Conservation (phyloP, 2,113 vertebrate genomes). For the Hystrix cristata region DNA sequence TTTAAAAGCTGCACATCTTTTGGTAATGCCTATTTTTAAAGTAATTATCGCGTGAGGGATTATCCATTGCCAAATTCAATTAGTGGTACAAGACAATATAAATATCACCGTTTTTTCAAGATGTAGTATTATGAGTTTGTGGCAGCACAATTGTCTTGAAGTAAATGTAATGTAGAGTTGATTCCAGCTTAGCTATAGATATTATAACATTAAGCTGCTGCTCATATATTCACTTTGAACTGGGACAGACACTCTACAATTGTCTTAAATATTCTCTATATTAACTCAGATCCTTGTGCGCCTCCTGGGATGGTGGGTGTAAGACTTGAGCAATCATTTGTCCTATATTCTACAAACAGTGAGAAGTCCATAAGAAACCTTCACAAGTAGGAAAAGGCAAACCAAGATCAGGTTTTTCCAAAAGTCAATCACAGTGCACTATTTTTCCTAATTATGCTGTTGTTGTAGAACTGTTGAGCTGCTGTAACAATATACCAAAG, state of each 20-base stretch:
- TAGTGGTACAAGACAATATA: neutral
- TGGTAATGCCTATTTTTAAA: conserved; percentile 26
- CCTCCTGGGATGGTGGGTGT: neutral
- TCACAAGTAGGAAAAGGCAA: neutral
- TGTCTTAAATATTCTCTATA: neutral
- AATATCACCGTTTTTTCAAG: neutral
- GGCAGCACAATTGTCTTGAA: neutral
- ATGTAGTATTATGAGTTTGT: neutral
- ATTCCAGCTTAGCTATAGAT: neutral
- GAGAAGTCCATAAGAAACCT: neutral
- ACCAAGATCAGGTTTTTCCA: neutral
- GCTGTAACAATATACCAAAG: neutral
- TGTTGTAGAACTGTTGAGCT: neutral
- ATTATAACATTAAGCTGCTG: neutral
- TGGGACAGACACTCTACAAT: neutral
- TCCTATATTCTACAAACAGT: neutral
- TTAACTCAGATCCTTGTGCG: neutral
- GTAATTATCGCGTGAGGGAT: neutral
- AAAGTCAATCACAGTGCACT: neutral
- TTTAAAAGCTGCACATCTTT: neutral
- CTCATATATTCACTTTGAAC: neutral
- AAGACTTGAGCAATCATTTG: neutral
- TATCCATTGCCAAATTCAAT: neutral
- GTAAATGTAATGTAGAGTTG: neutral
- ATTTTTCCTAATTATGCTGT: neutral